These are phyloP conservation scores for Trichechus manatus DNA, from an alignment of 2,113 vertebrate genomes.

Conservation along the genomic window DNA sequence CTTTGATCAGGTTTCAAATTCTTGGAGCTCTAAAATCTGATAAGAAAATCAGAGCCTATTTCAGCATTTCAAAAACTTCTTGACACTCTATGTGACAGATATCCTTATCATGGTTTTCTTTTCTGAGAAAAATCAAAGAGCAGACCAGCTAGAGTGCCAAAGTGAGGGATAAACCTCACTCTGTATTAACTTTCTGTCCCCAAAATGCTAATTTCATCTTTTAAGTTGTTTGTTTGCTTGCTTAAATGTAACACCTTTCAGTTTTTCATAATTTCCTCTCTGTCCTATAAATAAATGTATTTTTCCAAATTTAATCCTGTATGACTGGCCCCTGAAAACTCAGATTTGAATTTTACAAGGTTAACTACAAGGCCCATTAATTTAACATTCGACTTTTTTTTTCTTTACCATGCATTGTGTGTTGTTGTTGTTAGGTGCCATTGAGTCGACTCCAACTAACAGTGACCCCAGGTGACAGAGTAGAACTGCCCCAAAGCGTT, in stretches of 20 bases:
- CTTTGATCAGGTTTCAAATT: conserved; percentile 56
- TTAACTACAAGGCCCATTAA: background rate
- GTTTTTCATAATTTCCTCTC: conserved; percentile 11
- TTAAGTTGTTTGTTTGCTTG: conserved; percentile 51
- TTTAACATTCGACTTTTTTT: conserved; percentile 18
- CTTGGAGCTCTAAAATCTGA: conserved; percentile 47
- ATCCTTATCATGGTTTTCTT: conserved; percentile 28
- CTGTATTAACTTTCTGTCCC: background rate
- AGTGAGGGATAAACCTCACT: conserved; percentile 5
- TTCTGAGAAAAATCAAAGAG: conserved; percentile 36
- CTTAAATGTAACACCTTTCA: conserved; percentile 6
- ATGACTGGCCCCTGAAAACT: conserved; percentile 21
- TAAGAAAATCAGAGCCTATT: conserved; percentile 45
- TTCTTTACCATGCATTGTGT: background rate
- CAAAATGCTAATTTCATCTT: conserved; percentile 46
- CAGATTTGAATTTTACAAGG: conserved; percentile 53
- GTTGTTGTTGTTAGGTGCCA: background rate
- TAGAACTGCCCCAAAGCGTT: background rate
- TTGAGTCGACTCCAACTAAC: background rate
- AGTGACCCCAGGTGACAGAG: background rate
- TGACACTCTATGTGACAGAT: conserved; percentile 29
- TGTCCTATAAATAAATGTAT: conserved; percentile 13
- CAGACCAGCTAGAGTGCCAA: background rate
- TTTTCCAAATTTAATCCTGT: conserved; percentile 25
- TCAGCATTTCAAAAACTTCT: conserved; percentile 63